Evolutionary conservation across 2,113 vertebrate species (phyloP).

Genomic region (Delphinapterus leucas): DNA sequence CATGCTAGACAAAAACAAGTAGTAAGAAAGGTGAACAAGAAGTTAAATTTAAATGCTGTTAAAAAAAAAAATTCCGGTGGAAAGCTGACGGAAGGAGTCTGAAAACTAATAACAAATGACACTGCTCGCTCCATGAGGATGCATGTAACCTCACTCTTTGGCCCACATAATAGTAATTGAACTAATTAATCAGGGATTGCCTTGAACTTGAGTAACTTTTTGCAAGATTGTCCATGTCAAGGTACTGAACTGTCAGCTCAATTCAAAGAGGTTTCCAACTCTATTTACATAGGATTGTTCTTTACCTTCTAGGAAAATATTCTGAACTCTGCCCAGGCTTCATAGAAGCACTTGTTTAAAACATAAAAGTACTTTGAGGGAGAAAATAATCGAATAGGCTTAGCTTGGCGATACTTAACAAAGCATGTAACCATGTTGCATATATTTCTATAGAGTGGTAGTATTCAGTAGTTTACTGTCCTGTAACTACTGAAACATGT

Average conservation of each 20-base stretch:
- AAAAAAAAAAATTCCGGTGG: not conserved
- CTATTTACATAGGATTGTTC: not conserved
- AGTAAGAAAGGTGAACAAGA: slow-evolving; percentile 62
- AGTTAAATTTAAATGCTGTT: slow-evolving; percentile 69
- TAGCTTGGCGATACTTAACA: not conserved
- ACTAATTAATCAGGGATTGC: not conserved
- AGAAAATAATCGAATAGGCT: not conserved
- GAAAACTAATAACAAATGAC: slow-evolving; percentile 51
- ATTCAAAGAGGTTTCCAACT: slow-evolving; percentile 26
- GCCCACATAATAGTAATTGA: not conserved
- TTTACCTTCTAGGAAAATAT: not conserved
- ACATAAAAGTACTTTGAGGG: not conserved
- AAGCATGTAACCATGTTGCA: not conserved
- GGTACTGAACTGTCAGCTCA: slow-evolving; percentile 9
- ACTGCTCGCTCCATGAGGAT: not conserved
- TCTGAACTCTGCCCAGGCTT: not conserved
- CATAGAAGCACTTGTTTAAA: not conserved
- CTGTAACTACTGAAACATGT: not conserved
- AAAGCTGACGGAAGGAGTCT: slow-evolving; percentile 14
- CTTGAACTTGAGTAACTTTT: slow-evolving; percentile 8
- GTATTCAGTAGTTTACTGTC: not conserved
- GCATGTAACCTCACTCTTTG: not conserved
- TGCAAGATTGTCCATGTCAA: not conserved
- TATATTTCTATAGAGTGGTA: not conserved
- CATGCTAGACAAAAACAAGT: slow-evolving; percentile 68